phyloP scores from a whole-genome alignment of 2,888 invertebrate species.

The Palloptera scutellata region DNA sequence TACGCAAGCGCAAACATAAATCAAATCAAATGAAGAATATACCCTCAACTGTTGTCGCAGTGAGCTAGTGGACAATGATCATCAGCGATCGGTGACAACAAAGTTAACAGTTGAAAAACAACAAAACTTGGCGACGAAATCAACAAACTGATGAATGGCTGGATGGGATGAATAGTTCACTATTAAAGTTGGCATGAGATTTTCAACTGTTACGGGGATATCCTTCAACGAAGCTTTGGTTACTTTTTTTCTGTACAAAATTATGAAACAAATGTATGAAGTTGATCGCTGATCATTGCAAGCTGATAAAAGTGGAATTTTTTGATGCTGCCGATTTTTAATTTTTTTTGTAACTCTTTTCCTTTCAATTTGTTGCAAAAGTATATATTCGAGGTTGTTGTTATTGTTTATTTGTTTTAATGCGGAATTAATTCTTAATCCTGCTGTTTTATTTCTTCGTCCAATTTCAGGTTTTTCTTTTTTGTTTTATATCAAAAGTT shows the following conservation, averaged over 20 bases:
- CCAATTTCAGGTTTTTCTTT: background rate
- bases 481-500: background rate
- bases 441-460: slow-evolving; percentile 11
- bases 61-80: background rate
- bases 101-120: slow-evolving; percentile 37
- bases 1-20: slow-evolving; percentile 39
- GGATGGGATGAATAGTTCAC: too few relatives aligned
- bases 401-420: slow-evolving; percentile 25
- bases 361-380: too few relatives aligned
- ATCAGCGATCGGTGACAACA: slow-evolving; percentile 36
- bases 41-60: background rate
- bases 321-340: slow-evolving; percentile 24
- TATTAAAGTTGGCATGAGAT: too few relatives aligned
- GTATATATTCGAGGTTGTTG: too few relatives aligned
- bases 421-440: slow-evolving; percentile 36
- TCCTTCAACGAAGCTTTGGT: too few relatives aligned
- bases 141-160: too few relatives aligned
- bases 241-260: too few relatives aligned
- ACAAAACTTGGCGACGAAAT: slow-evolving; percentile 6
- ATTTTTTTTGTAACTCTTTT: too few relatives aligned
- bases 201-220: too few relatives aligned
- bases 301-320: slow-evolving; percentile 17
- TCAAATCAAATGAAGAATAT: slow-evolving; percentile 30
- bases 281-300: background rate
- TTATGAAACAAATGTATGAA: too few relatives aligned